Evolutionary conservation across 1,140 invertebrate species (phyloP), one percentile per base, ranked within the genome.

Genomic region (Drosophila neocordata): DNA sequence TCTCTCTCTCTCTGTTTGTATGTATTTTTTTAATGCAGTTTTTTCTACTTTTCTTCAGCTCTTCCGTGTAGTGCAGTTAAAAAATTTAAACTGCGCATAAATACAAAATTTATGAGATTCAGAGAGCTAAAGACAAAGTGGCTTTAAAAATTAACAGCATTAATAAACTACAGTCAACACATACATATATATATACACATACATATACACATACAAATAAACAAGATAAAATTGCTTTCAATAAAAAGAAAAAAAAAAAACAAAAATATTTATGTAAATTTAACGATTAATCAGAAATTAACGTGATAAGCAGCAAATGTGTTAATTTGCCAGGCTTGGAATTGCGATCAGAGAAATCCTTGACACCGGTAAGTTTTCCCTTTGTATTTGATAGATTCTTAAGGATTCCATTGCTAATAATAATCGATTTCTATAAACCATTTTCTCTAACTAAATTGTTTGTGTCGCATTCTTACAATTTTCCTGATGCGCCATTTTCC

Each of bases 141-240:
- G 77, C 80, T 84, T 84, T 84, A 74, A 85, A 85, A 84, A 85
- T 84, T 79, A 85, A 80, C 73, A 31, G 51, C 66, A 70, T 70
- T 69, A 73, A 84, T 77, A 77, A 84, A 66, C 60, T 63, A 56
- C 4, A 38, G 58, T 34, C 18, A 24, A 22, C 27, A 31, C 6
- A 31, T 6, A 41, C 24, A 56, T 37, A 44, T 8, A 34, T 70
- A 69, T 4, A 24, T 4, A 31, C 27, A 31, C 27, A 31, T 5
- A 31, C 27, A 38, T 6, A 31, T 6, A 1, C 27, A 41, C 24
- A 57, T 38, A 48, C n/a, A 35, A 24, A 24, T 24, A 24, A 31
- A 6, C 5, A 31, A 31, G 27, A 62, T 63, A 73, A 62, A 55
- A 57, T 15, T n/a, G 13, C 4, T 38, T 13, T 7, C 15, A 9